Base-by-base conservation (phyloP, 2,797 vertebrate genomes). In the Kryptolebias ocellatus region DNA sequence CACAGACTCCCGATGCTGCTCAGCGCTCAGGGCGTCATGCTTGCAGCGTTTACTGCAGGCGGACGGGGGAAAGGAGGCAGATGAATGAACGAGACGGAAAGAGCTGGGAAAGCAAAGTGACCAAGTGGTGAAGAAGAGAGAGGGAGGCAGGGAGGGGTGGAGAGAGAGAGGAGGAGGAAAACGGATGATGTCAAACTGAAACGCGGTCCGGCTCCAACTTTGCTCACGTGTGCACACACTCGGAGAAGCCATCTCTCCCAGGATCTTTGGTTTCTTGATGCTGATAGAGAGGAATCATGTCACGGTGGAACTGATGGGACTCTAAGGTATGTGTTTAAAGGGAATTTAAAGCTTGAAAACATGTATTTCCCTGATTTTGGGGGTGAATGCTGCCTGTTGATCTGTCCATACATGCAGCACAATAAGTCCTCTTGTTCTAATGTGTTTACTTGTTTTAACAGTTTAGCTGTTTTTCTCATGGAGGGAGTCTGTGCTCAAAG, bases 1-100 rank as follows among this genome's bases (percentile, higher is more conserved):
- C 93, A 90, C 93, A 92, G 91, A 58, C 57, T 91, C 92, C 93
- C 90, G 86, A 86, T 94, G 92, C 94, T 94, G 94, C 94, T 93
- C 94, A 24, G 93, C 87, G 87, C 80, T 93, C 94, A 15, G 16
- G 57, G 57, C n/a, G 88, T 51, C 87, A 92, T 93, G 92, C 94
- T 24, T 95, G 95, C 95, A 90, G 90, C 92, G 89, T 73, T 85
- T 92, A 89, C 89, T 78, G 72, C 81, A 92, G 85, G 85, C 78
- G 76, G 44, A 58, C 60, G 42, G 65, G 37, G 67, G 60, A 28
- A 34, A 66, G 62, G 73, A 71, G 64, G 53, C 67, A 73, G 75
- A 70, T 76, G 83, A 82, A 78, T 77, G 72, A 67, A 67, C 61
- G 81, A 80, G 74, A 66, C 37, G 4, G 68, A 45, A 45, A 24